These are phyloP conservation scores for Podarcis lilfordi DNA, from an alignment of 2,797 vertebrate species.

Conservation along the genomic window DNA sequence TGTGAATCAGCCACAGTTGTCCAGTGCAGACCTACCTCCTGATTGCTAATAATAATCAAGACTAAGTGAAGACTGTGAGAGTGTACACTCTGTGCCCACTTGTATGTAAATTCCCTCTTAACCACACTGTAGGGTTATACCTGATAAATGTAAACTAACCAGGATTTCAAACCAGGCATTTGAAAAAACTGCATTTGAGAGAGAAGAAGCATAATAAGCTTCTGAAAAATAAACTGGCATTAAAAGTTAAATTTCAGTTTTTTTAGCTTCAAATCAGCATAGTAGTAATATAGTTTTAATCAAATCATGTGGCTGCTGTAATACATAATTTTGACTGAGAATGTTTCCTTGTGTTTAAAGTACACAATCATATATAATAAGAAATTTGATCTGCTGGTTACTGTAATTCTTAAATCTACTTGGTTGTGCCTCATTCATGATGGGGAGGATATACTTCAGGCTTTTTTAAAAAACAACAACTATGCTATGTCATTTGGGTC, in stretches of 20 bases:
- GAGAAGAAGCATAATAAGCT: not conserved
- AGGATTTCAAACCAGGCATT: not conserved
- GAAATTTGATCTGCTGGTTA: not conserved
- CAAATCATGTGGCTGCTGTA: not conserved
- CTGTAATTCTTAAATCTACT: not conserved
- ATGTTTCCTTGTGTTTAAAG: not conserved
- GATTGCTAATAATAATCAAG: not conserved
- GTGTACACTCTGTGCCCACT: not conserved
- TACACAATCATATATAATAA: not conserved
- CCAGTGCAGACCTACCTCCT: not conserved
- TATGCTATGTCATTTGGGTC: not conserved
- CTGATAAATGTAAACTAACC: not conserved
- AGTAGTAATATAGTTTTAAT: not conserved
- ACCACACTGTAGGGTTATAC: not conserved
- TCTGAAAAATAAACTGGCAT: not conserved
- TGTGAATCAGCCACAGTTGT: not conserved
- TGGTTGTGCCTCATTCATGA: not conserved
- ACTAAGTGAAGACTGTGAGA: not conserved
- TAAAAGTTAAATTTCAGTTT: not conserved
- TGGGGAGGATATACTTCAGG: not conserved
- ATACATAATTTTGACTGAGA: not conserved
- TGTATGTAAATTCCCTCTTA: not conserved
- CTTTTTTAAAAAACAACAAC: not conserved
- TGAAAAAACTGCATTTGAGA: not conserved
- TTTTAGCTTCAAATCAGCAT: not conserved